phyloP scores from a whole-genome alignment of 2,113 vertebrate species.

The Edolisoma coerulescens region DNA sequence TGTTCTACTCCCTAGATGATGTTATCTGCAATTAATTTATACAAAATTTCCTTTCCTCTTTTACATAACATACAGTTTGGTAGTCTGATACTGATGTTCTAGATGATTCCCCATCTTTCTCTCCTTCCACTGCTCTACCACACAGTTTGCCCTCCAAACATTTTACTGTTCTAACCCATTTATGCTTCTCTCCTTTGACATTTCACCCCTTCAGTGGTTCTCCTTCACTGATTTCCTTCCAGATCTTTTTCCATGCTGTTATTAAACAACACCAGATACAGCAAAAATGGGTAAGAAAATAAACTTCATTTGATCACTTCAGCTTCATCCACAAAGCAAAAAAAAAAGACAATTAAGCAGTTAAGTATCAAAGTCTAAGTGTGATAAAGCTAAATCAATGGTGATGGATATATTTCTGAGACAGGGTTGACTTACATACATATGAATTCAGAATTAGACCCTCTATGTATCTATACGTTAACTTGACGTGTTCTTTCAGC shows the following conservation, averaged over 20 bases:
- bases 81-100: background rate
- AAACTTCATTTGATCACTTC: background rate
- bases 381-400: background rate
- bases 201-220: background rate
- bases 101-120: background rate
- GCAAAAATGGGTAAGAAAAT: background rate
- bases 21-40: background rate
- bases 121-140: background rate
- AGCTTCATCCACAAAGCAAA: background rate
- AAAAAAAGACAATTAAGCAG: background rate
- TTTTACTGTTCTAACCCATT: background rate
- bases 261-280: background rate
- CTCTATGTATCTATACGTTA: background rate
- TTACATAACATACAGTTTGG: background rate
- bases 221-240: background rate
- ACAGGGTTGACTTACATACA: background rate
- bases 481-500: background rate
- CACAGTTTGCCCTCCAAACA: background rate
- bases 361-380: background rate
- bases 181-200: background rate
- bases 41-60: background rate
- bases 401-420: background rate
- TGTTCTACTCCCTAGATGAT: background rate
- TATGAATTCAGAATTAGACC: background rate
- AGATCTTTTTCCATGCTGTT: background rate